Evolutionary conservation across 2,888 invertebrate species (phyloP), one percentile per base, ranked within the genome.

Genomic region (Zaprionus lineosus): DNA sequence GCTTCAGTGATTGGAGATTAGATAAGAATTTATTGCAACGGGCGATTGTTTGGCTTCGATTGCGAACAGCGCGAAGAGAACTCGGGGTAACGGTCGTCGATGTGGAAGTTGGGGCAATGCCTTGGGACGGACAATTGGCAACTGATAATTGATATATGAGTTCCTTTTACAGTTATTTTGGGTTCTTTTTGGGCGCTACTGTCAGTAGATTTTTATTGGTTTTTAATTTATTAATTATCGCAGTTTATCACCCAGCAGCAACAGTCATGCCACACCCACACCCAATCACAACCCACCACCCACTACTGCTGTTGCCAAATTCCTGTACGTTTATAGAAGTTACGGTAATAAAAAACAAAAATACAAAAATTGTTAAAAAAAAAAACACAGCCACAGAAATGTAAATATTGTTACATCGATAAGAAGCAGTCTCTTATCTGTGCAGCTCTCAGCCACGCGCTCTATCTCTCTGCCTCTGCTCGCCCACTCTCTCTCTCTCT

Each of bases 381-480:
- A 34, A 33, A 28, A 57, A n/a, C 18, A 31, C 64, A 62, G 69
- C 70, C 78, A 65, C 60, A 72, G 81, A 81, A 81, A 78, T 81
- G 86, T 85, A 86, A 86, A 86, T 86, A 85, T 83, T 83, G 75
- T 77, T 74, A 78, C 78, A 78, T 64, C 77, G 78, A 78, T 78
- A 78, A 78, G 63, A 37, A 50, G 50, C 64, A 50, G 63, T 36
- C 40, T 50, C 52, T 70, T 62, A 64, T 67, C 60, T 63, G 14
- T 50, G 40, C 51, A 57, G 52, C 60, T 65, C 39, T 26, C 26
- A 3, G 29, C 37, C 12, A 29, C 18, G n/a, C 37, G 21, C 44
- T n/a, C 44, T 29, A 36, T 31, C 34, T 8, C 14, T 31, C 16
- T 15, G 19, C 51, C 43, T 33, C 14, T 12, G 41, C 16, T 19